Evolutionary conservation across 2,797 vertebrate species (phyloP).

Genomic region (Cynopterus sphinx): DNA sequence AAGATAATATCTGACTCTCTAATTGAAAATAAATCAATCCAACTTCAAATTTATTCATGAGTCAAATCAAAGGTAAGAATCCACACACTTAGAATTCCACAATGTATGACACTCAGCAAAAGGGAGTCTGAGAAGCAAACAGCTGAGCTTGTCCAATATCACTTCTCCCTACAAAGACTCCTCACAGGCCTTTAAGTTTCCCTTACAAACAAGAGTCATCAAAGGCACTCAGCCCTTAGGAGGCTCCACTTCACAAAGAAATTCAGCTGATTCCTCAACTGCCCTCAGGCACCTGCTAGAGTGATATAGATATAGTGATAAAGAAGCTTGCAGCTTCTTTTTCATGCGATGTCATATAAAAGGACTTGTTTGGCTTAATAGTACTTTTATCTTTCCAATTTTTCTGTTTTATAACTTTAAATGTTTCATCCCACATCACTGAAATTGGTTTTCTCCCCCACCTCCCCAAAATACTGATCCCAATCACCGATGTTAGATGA

Average conservation of each 20-base stretch:
- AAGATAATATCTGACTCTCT: background rate
- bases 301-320: too few relatives aligned
- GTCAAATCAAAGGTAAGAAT: conserved; percentile 8
- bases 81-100: conserved; percentile 35
- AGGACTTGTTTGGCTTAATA: background rate
- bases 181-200: background rate
- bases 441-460: background rate
- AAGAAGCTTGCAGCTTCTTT: background rate
- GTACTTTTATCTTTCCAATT: background rate
- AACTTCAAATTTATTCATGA: background rate
- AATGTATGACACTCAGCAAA: background rate
- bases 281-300: background rate
- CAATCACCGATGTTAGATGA: background rate
- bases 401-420: conserved; percentile 10
- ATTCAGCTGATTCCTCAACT: background rate
- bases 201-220: background rate
- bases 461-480: background rate
- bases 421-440: background rate
- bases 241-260: background rate
- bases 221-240: background rate
- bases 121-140: background rate
- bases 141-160: background rate
- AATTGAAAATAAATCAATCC: background rate
- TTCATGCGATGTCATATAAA: conserved; percentile 15
- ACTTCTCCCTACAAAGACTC: background rate